These are phyloP conservation scores for Pantala flavescens DNA, from an alignment of 1,140 invertebrate genomes.

Conservation along the genomic window DNA sequence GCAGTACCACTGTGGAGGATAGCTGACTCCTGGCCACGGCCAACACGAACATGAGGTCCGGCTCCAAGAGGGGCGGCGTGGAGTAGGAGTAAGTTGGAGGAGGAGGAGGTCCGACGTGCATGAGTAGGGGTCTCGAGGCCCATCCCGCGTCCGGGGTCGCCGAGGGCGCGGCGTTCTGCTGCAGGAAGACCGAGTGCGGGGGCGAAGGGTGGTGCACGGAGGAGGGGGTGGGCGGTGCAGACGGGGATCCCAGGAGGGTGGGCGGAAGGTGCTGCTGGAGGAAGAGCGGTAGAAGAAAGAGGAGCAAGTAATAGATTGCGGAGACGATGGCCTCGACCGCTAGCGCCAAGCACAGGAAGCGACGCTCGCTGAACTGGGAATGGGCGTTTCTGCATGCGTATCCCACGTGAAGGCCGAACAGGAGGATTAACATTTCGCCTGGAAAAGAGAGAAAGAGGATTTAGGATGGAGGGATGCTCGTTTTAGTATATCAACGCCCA, in stretches of 20 bases:
- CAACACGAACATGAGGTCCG: constrained; percentile 54
- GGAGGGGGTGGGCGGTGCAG: constrained; percentile 58
- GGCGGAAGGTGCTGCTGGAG: constrained; percentile 58
- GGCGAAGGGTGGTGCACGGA: constrained; percentile 61
- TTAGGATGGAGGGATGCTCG: too few species aligned
- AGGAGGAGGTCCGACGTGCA: constrained; percentile 57
- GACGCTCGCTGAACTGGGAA: constrained; percentile 68
- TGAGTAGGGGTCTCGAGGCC: constrained; percentile 56
- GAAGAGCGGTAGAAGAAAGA: constrained; percentile 41
- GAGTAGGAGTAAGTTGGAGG: constrained; percentile 65
- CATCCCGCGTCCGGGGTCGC: constrained; percentile 53
- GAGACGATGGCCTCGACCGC: constrained; percentile 64
- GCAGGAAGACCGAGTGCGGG: not conserved
- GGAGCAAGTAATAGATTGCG: constrained; percentile 52
- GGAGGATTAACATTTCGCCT: constrained; percentile 70
- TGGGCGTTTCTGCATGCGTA: constrained; percentile 72
- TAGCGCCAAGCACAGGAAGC: constrained; percentile 64
- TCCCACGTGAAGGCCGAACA: constrained; percentile 72
- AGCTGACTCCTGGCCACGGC: constrained; percentile 63
- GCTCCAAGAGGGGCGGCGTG: constrained; percentile 45
- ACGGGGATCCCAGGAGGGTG: constrained; percentile 60
- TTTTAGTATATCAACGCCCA: too few species aligned
- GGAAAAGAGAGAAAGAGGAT: not conserved
- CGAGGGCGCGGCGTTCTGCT: constrained; percentile 30
- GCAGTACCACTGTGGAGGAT: constrained; percentile 61